Evolutionary conservation across 2,113 vertebrate genomes (phyloP), one percentile per base, ranked within the genome.

Genomic region (Pedionomus torquatus): DNA sequence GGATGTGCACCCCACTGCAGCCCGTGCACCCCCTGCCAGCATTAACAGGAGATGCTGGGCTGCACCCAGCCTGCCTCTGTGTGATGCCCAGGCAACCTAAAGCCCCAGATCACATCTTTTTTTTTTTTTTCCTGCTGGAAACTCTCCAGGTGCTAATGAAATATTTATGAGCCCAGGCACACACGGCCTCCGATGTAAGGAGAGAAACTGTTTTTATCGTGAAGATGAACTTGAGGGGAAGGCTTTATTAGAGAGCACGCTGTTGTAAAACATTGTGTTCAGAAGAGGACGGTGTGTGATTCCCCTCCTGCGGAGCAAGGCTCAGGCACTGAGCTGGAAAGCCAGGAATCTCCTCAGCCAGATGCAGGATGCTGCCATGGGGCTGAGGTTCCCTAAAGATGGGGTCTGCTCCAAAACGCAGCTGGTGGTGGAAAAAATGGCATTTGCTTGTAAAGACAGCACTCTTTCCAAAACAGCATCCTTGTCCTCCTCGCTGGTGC

Each of bases 361-460:
- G 8, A 2, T 1, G 2, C 3, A 7, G 1, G 19, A 13, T 33
- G 77, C 63, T 43, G 70, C 11, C 35, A 2, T 1, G 25, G 68
- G 54, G 60, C 37, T 68, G 65, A n/a, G 24, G 33, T 49, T 33
- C 46, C 64, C 64, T 35, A 11, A 51, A 35, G 41, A 21, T 4
- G 2, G 24, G 33, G 4, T 25, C 35, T 61, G 43, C 65, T 63
- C 72, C 46, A 35, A 55, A 33, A 63, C 1, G 2, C 48, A 28
- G 41, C 31, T 41, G 20, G 11, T 11, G 37, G 43, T 16, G 61
- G 31, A 5, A 48, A 57, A 26, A 57, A 31, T 0, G 2, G 19
- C 49, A 11, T 41, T 64, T 33, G 37, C 37, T 64, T 58, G 28
- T 68, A 49, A 18, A 41, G 64, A 30, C 1, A 54, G 3, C 74